Percentiles rank a stretch among this genome's conserved stretches.
Evolutionary conservation across 1,140 invertebrate species (phyloP).

Genomic region (Scylla paramamosain): DNA sequence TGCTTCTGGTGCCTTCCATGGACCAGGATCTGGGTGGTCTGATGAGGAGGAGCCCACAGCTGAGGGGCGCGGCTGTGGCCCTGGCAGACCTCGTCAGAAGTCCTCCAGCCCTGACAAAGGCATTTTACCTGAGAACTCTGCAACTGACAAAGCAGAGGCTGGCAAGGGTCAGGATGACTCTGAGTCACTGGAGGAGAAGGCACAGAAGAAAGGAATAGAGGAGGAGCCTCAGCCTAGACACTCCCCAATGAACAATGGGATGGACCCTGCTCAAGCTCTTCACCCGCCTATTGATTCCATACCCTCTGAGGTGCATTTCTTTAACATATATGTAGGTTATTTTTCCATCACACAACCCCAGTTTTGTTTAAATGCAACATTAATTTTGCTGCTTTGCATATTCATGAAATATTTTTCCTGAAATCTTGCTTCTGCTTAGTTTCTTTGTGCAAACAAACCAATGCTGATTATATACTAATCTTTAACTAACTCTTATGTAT

Average conservation of each 20-base stretch:
- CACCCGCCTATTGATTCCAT: constrained; percentile 28
- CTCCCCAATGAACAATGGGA: neutral
- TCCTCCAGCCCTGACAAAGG: constrained; percentile 70
- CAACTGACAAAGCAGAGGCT: constrained; percentile 27
- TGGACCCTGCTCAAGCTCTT: constrained; percentile 33
- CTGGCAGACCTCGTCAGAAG: constrained; percentile 44
- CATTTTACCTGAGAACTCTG: constrained; percentile 56
- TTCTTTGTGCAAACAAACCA: no score
- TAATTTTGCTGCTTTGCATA: no score
- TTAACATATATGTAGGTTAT: constrained; percentile 27
- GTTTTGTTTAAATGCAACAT: neutral
- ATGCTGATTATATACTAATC: no score
- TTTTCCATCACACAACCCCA: neutral
- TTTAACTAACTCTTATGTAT: no score
- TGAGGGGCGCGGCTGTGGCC: constrained; percentile 72
- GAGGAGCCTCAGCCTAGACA: constrained; percentile 1
- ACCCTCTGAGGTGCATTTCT: constrained; percentile 50
- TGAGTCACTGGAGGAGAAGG: constrained; percentile 27
- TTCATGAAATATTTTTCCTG: constrained; percentile 1
- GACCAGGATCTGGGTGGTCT: constrained; percentile 71
- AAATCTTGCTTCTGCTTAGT: neutral
- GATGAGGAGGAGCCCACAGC: constrained; percentile 77
- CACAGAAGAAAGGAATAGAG: constrained; percentile 56
- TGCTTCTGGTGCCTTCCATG: constrained; percentile 88
- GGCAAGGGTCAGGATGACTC: constrained; percentile 27